Evolutionary conservation across 2,888 invertebrate genomes (phyloP), one percentile per base, ranked within the genome.

Genomic region (Crematogaster levior): DNA sequence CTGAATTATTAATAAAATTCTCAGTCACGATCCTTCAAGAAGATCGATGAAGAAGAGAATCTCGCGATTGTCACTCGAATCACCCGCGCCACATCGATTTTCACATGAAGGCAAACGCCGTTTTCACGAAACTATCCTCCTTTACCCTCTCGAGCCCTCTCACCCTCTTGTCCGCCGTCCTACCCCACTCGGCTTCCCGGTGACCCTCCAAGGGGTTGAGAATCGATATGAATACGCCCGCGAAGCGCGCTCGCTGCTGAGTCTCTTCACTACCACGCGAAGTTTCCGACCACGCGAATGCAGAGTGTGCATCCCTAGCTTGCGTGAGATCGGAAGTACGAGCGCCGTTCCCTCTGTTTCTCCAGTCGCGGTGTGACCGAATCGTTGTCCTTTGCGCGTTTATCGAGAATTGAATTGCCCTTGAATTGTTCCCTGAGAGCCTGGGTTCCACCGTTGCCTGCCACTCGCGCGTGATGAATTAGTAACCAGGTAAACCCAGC

Each of bases 221-320:
- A 91, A 93, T 93, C 93, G 91, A 93, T 93, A 93, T 91, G 90
- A 91, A 90, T 89, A 79, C 87, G 88, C 87, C 89, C 89, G 91
- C 90, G 92, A 90, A 85, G 86, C 83, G 82, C 81, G 73, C 82
- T 81, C 60, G 3, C 48, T 53, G 75, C 56, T 74, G 86, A 88
- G 65, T 34, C 70, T 58, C 85, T 83, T 68, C 83, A 82, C 86
- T 88, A 82, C 82, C 77, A 85, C 84, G 84, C 68, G 74, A 84
- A 84, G 84, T 86, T 77, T 56, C 46, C 84, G 60, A 68, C 58
- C 75, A 37, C 61, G 60, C 81, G 21, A 30, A 61, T 3, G 27
- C 60, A 51, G 56, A 46, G n/a, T 15, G 56, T 61, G 40, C n/a
- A 37, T n/a, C n/a, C n/a, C n/a, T n/a, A n/a, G n/a, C 24, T 48